phyloP scores from a whole-genome alignment of 2,797 vertebrate species.

The Yasuhikotakia modesta region DNA sequence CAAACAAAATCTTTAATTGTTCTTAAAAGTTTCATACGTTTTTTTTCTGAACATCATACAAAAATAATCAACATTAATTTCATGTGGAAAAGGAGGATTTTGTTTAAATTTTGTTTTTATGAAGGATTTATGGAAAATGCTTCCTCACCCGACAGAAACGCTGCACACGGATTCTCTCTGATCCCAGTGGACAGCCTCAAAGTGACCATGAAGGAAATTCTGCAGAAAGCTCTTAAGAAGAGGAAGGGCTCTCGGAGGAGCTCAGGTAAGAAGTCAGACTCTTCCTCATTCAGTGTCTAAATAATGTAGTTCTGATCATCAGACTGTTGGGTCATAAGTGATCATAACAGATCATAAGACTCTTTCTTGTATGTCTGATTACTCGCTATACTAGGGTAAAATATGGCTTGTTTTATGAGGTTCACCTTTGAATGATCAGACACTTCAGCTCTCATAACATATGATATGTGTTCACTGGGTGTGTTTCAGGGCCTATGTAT shows the following conservation, averaged over 20 bases:
- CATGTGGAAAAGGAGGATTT: too few species aligned
- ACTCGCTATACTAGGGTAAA: too few species aligned
- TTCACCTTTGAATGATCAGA: too few species aligned
- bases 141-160: constrained; percentile 82
- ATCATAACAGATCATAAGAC: too few species aligned
- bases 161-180: constrained; percentile 94
- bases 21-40: too few species aligned
- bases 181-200: constrained; percentile 98
- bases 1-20: too few species aligned
- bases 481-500: constrained; percentile 91
- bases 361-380: too few species aligned
- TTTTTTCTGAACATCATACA: too few species aligned
- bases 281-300: not conserved
- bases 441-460: not conserved
- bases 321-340: too few species aligned
- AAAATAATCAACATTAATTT: too few species aligned
- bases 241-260: constrained; percentile 97
- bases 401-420: too few species aligned
- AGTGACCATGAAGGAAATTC: constrained; percentile 98
- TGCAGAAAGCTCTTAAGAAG: constrained; percentile 96
- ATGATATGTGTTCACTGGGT: constrained; percentile 38
- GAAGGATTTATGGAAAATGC: not conserved
- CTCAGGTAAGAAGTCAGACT: constrained; percentile 80
- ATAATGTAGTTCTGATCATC: not conserved
- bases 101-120: too few species aligned